Conservation (phyloP, 2,888 invertebrate genomes). For the Campopleginae sp. region DNA sequence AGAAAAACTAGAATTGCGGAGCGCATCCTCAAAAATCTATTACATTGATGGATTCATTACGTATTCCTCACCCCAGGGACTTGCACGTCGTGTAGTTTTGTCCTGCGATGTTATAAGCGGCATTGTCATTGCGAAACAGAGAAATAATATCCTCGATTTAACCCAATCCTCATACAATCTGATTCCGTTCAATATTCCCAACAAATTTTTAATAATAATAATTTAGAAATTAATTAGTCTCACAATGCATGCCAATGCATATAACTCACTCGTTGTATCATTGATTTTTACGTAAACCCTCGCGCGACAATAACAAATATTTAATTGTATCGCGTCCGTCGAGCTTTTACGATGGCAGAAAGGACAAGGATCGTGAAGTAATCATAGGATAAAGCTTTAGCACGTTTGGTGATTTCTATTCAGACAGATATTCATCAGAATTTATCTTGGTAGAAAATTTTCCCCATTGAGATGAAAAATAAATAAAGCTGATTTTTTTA, state of each 20-base stretch:
- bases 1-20: too few species aligned
- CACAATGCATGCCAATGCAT: not conserved
- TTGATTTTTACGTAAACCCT: not conserved
- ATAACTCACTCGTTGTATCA: not conserved
- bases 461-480: not conserved
- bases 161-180: not conserved
- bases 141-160: not conserved
- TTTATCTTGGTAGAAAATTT: slow-evolving; percentile 2
- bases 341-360: slow-evolving; percentile 9
- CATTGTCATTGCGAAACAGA: not conserved
- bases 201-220: not conserved
- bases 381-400: not conserved
- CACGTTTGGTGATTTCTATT: slow-evolving; percentile 14
- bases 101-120: not conserved
- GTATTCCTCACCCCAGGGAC: not conserved
- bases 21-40: slow-evolving; percentile 58
- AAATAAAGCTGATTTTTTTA: slow-evolving; percentile 2
- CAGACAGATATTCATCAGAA: not conserved
- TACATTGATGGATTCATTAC: not conserved
- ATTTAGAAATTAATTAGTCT: too few species aligned
- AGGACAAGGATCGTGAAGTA: slow-evolving; percentile 33
- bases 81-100: not conserved
- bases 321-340: slow-evolving; percentile 26
- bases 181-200: not conserved
- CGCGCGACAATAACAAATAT: slow-evolving; percentile 10